These are phyloP conservation scores for Lasiurus borealis DNA, from an alignment of 2,113 vertebrate species.

Conservation along the genomic window DNA sequence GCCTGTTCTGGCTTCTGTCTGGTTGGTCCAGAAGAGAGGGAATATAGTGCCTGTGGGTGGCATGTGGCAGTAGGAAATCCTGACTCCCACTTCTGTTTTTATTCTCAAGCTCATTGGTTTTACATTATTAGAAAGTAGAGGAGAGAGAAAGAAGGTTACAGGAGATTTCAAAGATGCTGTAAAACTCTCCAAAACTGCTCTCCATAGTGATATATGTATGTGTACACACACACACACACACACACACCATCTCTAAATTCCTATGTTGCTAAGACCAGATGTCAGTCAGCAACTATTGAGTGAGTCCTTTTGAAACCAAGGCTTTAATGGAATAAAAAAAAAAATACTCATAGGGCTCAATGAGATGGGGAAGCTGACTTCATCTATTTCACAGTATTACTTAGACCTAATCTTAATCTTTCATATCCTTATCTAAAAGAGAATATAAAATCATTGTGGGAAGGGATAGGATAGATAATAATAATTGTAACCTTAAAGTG, in stretches of 20 bases:
- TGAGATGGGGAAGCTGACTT: not conserved
- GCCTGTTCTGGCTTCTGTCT: slow-evolving; percentile 34
- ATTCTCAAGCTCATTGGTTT: not conserved
- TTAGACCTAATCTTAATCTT: not conserved
- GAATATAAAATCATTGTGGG: not conserved
- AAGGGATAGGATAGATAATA: not conserved
- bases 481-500: not conserved
- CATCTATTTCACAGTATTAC: not conserved
- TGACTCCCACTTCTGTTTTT: not conserved
- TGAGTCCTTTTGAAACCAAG: not conserved
- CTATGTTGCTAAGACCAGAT: not conserved
- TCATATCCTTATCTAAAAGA: not conserved
- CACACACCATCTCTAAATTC: not conserved
- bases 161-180: not conserved
- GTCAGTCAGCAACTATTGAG: not conserved
- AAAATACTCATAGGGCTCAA: not conserved
- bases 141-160: not conserved
- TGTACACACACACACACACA: not conserved
- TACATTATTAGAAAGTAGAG: not conserved
- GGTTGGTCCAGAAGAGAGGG: not conserved
- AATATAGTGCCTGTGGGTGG: not conserved
- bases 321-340: not conserved
- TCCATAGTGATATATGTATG: not conserved
- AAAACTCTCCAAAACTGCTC: not conserved
- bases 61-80: not conserved